phyloP scores from a whole-genome alignment of 2,113 vertebrate species.

The Mystacornis crossleyi region DNA sequence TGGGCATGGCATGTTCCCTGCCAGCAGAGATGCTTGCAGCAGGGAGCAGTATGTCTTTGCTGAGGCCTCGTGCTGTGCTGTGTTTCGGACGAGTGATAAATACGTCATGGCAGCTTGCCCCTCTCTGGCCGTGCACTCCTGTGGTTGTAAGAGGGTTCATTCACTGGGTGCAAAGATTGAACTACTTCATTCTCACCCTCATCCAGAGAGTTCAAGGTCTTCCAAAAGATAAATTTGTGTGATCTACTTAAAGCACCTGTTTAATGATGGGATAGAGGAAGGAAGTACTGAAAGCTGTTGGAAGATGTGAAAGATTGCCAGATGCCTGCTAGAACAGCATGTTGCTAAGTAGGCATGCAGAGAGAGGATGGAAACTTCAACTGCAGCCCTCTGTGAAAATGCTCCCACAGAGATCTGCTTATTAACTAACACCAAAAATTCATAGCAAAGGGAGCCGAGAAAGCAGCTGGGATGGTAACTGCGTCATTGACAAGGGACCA shows the following conservation, averaged over 20 bases:
- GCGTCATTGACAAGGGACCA: not conserved
- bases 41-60: not conserved
- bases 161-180: not conserved
- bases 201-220: not conserved
- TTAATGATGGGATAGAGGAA: not conserved
- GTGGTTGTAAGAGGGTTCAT: not conserved
- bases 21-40: not conserved
- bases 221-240: not conserved
- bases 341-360: not conserved
- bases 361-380: not conserved
- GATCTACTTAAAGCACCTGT: not conserved
- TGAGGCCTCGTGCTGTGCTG: not conserved
- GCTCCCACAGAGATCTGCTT: conserved; percentile 18
- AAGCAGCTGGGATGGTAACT: not conserved
- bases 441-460: not conserved
- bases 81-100: not conserved
- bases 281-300: not conserved
- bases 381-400: not conserved
- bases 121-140: not conserved
- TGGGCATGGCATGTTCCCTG: not conserved
- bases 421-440: not conserved
- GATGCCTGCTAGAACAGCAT: conserved; percentile 24
- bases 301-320: not conserved
- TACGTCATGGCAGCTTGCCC: fast-evolving
- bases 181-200: not conserved